These are phyloP conservation scores for Drosophila anceps DNA, from an alignment of 2,888 invertebrate species.

Conservation along the genomic window DNA sequence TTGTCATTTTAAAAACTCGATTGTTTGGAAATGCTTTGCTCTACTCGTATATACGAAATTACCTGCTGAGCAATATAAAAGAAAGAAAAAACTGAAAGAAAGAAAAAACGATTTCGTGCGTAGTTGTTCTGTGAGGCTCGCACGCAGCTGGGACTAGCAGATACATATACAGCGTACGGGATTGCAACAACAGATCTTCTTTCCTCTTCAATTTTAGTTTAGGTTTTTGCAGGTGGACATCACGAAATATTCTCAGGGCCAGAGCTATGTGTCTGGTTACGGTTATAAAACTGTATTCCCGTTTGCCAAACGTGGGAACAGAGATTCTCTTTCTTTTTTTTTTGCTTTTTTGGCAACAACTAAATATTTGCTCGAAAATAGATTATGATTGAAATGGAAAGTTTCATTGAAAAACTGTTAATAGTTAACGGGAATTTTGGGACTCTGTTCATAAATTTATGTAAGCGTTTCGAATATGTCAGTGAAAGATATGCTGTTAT, in stretches of 20 bases:
- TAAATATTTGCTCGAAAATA: conserved; percentile 20
- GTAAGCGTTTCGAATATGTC: too few species aligned
- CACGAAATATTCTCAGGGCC: conserved; percentile 71
- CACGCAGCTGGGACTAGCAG: conserved; percentile 55
- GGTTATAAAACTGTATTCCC: conserved; percentile 68
- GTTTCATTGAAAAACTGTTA: too few species aligned
- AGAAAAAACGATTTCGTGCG: conserved; percentile 54
- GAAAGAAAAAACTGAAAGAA: conserved; percentile 37
- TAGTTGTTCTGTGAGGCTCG: conserved; percentile 46
- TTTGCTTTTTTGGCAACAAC: conserved; percentile 50
- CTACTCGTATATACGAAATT: conserved; percentile 26
- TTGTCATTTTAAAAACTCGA: conserved; percentile 76
- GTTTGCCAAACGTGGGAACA: conserved; percentile 69
- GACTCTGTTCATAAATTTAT: too few species aligned
- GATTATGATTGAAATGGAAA: conserved; percentile 22
- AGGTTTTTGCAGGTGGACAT: conserved; percentile 71
- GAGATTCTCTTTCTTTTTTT: conserved; percentile 21
- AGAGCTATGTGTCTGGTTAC: conserved; percentile 55
- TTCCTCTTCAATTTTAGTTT: conserved; percentile 57
- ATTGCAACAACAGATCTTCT: conserved; percentile 76
- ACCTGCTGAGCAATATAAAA: conserved; percentile 46
- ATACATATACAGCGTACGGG: conserved; percentile 39
- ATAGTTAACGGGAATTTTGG: too few species aligned
- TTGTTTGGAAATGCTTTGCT: conserved; percentile 69
- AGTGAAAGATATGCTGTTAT: too few species aligned